A percentile compares a stretch with the other conserved stretches of the same genome.
These are phyloP conservation scores for Tachina lurida DNA, from an alignment of 2,888 invertebrate genomes.

Conservation along the genomic window DNA sequence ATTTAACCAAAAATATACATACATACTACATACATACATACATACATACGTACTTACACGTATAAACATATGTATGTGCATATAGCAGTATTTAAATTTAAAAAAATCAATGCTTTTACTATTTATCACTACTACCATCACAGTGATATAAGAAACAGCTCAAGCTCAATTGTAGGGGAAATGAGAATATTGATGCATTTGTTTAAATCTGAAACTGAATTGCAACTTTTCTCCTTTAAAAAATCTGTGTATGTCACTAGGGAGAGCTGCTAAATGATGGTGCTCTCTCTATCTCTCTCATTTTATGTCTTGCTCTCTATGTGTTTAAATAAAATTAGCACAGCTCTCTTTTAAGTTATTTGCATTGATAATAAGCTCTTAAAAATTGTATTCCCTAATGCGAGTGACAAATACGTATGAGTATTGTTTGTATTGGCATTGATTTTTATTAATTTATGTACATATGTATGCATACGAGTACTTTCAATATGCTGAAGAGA, in stretches of 20 bases:
- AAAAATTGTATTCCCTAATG: conserved; percentile 11
- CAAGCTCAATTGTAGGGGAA: conserved; percentile 53
- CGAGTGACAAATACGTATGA: conserved; percentile 21
- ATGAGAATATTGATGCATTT: conserved; percentile 3
- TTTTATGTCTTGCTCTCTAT: not conserved
- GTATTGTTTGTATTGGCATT: conserved; percentile 15
- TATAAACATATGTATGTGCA: not conserved
- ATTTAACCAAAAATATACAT: no score
- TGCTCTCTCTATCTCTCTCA: not conserved
- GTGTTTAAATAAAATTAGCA: not conserved
- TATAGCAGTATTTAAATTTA: conserved; percentile 12
- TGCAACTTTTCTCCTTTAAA: not conserved
- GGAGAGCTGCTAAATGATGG: conserved; percentile 1
- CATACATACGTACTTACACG: no score
- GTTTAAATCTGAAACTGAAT: not conserved
- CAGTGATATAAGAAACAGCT: conserved; percentile 11
- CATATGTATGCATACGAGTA: not conserved
- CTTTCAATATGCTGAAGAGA: not conserved
- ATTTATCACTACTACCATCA: conserved; percentile 24
- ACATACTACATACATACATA: no score
- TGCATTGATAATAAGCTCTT: conserved; percentile 20
- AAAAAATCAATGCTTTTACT: conserved; percentile 28
- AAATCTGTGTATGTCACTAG: not conserved
- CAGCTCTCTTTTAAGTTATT: conserved; percentile 1
- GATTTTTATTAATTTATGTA: conserved; percentile 16